Conservation (phyloP, 2,888 invertebrate genomes). For the Dicyrtoma fusca region DNA sequence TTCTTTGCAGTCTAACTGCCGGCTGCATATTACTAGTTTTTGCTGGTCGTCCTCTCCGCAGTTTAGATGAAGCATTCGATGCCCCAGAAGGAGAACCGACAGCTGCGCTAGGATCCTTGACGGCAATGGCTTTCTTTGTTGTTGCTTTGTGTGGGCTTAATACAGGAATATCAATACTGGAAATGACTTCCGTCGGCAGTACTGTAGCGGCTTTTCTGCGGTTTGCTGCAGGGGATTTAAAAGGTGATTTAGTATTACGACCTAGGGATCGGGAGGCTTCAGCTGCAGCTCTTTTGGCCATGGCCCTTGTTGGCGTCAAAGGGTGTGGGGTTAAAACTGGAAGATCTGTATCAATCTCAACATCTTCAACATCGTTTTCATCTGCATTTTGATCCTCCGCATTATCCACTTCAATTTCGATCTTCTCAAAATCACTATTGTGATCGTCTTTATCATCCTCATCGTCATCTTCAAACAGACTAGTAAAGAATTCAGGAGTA, state of each 20-base stretch:
- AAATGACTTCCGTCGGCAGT: neutral
- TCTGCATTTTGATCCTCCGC: neutral
- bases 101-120: too few species aligned
- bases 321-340: slow-evolving; percentile 14
- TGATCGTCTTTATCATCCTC: neutral
- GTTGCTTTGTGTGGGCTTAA: neutral
- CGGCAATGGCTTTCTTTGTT: too few species aligned
- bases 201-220: neutral
- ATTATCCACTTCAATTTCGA: neutral
- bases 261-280: neutral
- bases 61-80: neutral
- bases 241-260: neutral
- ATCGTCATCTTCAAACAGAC: neutral
- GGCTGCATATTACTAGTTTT: neutral
- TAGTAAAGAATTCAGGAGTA: neutral
- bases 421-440: neutral
- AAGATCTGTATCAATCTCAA: neutral
- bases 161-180: neutral
- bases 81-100: neutral
- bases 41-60: neutral
- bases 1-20: neutral
- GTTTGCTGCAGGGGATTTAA: neutral
- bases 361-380: neutral
- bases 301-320: neutral
- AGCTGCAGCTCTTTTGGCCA: neutral